Conservation (phyloP, 53 echinoderm and acorn worm genomes). For the Paracentrotus lividus region DNA sequence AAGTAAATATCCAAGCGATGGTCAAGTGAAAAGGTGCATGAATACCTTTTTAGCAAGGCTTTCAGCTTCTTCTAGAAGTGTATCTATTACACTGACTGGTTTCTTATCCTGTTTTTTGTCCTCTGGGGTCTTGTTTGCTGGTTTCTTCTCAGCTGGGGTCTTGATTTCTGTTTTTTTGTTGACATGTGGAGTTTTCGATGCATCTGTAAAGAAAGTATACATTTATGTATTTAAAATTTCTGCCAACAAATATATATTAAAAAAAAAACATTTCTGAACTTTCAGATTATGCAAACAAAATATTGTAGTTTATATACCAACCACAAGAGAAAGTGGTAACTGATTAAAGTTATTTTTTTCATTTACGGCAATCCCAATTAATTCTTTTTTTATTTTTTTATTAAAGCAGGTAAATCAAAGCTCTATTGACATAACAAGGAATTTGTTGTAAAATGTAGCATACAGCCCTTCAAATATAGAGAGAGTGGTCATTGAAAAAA, state of each 20-base stretch:
- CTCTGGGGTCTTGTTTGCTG: not conserved
- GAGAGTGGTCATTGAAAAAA: too few species aligned
- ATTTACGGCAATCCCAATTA: too few species aligned
- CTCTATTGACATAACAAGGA: too few species aligned
- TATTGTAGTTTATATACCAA: not conserved
- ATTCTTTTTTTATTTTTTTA: too few species aligned
- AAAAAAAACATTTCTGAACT: not conserved
- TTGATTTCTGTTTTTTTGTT: not conserved
- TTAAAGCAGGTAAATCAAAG: too few species aligned
- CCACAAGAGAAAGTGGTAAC: too few species aligned
- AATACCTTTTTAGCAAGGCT: slow-evolving; percentile 3
- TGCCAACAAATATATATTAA: not conserved
- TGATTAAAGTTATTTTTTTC: too few species aligned
- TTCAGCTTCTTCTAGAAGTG: slow-evolving; percentile 14
- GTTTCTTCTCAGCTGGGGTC: not conserved
- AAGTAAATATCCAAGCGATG: too few species aligned
- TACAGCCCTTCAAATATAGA: too few species aligned
- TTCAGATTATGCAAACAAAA: not conserved
- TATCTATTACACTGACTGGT: too few species aligned
- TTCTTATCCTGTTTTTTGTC: not conserved
- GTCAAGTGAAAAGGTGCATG: too few species aligned
- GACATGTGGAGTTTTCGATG: not conserved
- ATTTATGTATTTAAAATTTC: not conserved
- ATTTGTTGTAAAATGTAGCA: too few species aligned
- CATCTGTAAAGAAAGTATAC: not conserved